Evolutionary conservation across 1,140 invertebrate species (phyloP).

Genomic region (Dendrolimus punctatus): DNA sequence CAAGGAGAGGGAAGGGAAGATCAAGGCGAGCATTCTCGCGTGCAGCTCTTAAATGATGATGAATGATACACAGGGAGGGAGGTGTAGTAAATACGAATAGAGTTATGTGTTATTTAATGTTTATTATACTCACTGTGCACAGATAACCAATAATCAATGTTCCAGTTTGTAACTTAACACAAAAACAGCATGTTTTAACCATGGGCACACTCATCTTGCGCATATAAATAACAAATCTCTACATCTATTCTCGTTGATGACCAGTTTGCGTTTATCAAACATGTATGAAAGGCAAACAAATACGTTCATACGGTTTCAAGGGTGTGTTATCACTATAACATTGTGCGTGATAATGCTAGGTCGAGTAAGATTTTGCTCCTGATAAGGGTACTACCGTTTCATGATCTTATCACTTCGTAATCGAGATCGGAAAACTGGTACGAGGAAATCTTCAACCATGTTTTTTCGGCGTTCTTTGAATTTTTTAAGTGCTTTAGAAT

Average conservation of each 20-base stretch:
- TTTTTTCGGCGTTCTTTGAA: neutral
- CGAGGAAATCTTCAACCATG: neutral
- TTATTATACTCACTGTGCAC: constrained; percentile 34
- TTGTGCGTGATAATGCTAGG: constrained; percentile 1
- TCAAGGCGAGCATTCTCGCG: no score
- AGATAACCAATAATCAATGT: constrained; percentile 52
- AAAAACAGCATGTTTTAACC: constrained; percentile 50
- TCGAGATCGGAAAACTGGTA: neutral
- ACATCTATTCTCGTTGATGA: no score
- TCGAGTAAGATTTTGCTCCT: neutral
- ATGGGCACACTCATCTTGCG: constrained; percentile 52
- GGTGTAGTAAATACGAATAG: no score
- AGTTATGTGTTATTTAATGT: neutral
- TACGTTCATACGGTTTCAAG: constrained; percentile 2
- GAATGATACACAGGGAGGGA: no score
- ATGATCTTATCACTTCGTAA: constrained; percentile 1
- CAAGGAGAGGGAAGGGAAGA: no score
- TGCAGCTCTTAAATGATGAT: no score
- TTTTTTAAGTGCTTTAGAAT: no score
- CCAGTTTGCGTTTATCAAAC: no score
- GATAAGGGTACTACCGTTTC: constrained; percentile 1
- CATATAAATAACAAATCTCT: neutral
- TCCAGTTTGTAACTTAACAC: constrained; percentile 41
- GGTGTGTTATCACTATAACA: constrained; percentile 10
- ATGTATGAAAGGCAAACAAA: no score